Conservation (phyloP, 2,888 invertebrate species). For the Incurvaria masculella region DNA sequence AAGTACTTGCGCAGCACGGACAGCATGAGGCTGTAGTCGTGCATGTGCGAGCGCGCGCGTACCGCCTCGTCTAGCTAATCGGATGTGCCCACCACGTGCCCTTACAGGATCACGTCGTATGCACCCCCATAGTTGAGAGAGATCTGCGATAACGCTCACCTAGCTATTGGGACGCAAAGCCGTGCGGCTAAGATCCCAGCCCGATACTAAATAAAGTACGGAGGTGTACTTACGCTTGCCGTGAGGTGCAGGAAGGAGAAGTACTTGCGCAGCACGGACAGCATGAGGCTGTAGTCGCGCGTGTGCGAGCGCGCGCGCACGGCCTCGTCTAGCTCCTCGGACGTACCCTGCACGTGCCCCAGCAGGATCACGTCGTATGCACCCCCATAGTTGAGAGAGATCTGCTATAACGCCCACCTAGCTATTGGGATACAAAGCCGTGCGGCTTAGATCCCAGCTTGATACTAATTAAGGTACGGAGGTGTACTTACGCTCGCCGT, state of each 20-base stretch:
- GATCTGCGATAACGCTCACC: no score
- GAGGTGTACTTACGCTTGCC: slow-evolving; percentile 69
- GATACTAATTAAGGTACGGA: no score
- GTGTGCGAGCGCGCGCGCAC: slow-evolving; percentile 73
- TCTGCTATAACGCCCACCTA: no score
- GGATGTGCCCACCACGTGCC: slow-evolving; percentile 82
- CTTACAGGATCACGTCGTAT: slow-evolving; percentile 85
- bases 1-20: slow-evolving; percentile 86
- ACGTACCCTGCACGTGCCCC: slow-evolving; percentile 85
- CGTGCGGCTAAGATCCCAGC: no score
- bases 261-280: slow-evolving; percentile 84
- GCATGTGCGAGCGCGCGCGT: slow-evolving; percentile 68
- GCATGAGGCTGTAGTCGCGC: slow-evolving; percentile 74
- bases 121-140: no score
- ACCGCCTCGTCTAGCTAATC: slow-evolving; percentile 69
- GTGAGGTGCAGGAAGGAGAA: slow-evolving; percentile 92
- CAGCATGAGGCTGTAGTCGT: slow-evolving; percentile 76
- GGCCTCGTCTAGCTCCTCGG: slow-evolving; percentile 63
- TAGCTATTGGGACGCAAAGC: no score
- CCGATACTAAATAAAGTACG: no score
- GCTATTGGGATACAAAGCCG: no score
- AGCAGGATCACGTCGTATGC: slow-evolving; percentile 89
- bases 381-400: no score
- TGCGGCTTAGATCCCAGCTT: no score
- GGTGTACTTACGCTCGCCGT: slow-evolving; percentile 75